Percentiles rank a stretch among this genome's conserved stretches.
phyloP scores from a whole-genome alignment of 2,113 vertebrate species.

The Hypomesus transpacificus region DNA sequence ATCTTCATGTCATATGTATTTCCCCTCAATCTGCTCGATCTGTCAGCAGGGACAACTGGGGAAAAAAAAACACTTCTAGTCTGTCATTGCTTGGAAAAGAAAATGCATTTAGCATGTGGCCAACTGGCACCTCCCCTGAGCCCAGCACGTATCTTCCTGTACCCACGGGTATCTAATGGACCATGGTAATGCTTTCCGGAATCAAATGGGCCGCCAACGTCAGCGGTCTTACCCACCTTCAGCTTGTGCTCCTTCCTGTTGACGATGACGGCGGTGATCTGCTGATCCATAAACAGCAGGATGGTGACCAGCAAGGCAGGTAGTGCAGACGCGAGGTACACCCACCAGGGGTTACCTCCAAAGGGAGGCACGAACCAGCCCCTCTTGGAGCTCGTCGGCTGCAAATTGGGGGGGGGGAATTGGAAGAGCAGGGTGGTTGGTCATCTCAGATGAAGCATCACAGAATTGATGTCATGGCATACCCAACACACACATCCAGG shows the following conservation, averaged over 20 bases:
- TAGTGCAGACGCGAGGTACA: constrained; percentile 85
- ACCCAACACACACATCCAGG: no score
- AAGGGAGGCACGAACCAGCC: constrained; percentile 94
- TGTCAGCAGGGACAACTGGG: not conserved
- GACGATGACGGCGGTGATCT: constrained; percentile 96
- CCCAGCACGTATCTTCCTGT: constrained; percentile 25
- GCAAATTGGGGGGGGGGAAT: constrained; percentile 7
- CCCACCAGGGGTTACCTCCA: constrained; percentile 98
- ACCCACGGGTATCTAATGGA: constrained; percentile 11
- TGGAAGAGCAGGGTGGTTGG: not conserved
- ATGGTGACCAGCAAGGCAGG: constrained; percentile 96
- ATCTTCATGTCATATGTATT: not conserved
- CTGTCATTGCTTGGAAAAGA: constrained; percentile 20
- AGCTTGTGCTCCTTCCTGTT: constrained; percentile 98
- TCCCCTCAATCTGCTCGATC: not conserved
- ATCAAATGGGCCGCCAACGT: not conserved
- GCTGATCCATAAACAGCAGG: constrained; percentile 98
- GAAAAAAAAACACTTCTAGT: not conserved
- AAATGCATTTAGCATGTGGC: constrained; percentile 2
- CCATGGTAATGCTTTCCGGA: constrained; percentile 17
- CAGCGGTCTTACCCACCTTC: constrained; percentile 73
- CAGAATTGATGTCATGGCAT: not conserved
- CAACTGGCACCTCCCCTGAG: not conserved
- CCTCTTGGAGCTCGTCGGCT: constrained; percentile 91
- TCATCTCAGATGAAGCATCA: not conserved